Base-by-base conservation (phyloP, 2,113 vertebrate species). In the Genyomyrus donnyi region DNA sequence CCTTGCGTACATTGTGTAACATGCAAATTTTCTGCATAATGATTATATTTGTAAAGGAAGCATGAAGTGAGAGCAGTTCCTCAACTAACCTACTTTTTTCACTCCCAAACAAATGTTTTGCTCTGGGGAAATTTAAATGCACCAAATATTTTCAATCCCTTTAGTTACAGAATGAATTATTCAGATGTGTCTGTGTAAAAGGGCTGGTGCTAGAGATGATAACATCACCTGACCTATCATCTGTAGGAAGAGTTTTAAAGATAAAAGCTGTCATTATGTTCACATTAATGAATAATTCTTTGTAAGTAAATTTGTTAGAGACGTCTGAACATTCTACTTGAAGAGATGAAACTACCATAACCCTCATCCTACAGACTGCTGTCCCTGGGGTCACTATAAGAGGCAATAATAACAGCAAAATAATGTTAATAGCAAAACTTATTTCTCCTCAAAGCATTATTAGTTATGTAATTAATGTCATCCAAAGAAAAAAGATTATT, bases 201-300 rank as follows among this genome's bases (percentile, higher is more conserved):
- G 35, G 74, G 35, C 5, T 39, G 74, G 31, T 42, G 17, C 6
- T 80, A 7, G 15, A 2, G 35, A 42, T 39, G 70, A 35, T 42
- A 80, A 39, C 31, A 42, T 42, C 74, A 42, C 74, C 31, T 19
- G 10, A 80, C 74, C 74, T 42, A 80, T 80, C 74, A 80, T 80
- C 74, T 80, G 74, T 80, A 80, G 74, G 31, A 80, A 80, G 31
- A 80, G 74, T 42, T 80, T 80, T 19, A 35, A 80, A 42, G 74
- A 80, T 80, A 80, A 80, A 35, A 80, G 74, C 35, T 80, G 74
- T 80, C 74, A 42, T 80, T 80, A 80, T 80, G 74, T 19, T 80
- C 35, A 80, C 74, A 80, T 80, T 80, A 39, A 80, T 80, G 74
- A 80, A 80, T 80, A 39, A 80, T 80, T 80, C 74, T 39, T 80